A percentile compares a stretch with the other conserved stretches of the same genome.
Evolutionary conservation across 2,888 invertebrate genomes (phyloP).

Genomic region (Ethmia dodecea): DNA sequence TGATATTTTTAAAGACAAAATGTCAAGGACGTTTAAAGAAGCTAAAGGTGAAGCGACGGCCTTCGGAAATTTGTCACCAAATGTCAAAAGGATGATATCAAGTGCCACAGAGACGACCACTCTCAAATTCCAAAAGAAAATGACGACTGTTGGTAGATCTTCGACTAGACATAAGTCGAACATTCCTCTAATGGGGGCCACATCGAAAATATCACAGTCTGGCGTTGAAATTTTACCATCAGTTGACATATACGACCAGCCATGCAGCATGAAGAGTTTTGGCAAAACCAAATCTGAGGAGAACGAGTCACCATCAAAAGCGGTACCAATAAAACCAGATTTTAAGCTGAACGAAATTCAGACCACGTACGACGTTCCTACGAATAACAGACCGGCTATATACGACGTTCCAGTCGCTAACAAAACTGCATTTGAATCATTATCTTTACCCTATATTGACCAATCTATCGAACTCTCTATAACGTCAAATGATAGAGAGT

Average conservation of each 20-base stretch:
- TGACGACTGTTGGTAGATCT: slow-evolving; percentile 41
- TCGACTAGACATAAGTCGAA: slow-evolving; percentile 60
- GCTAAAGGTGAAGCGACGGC: slow-evolving; percentile 45
- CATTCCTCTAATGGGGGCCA: slow-evolving; percentile 69
- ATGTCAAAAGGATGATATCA: slow-evolving; percentile 79
- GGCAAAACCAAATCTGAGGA: slow-evolving; percentile 37
- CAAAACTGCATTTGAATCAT: slow-evolving; percentile 65
- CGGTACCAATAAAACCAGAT: slow-evolving; percentile 41
- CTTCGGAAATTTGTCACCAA: slow-evolving; percentile 78
- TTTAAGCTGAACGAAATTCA: slow-evolving; percentile 53
- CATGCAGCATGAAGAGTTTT: slow-evolving; percentile 38
- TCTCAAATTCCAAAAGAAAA: slow-evolving; percentile 63
- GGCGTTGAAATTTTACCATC: slow-evolving; percentile 65
- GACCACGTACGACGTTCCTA: slow-evolving; percentile 65
- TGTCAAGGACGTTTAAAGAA: slow-evolving; percentile 57
- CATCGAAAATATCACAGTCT: slow-evolving; percentile 71
- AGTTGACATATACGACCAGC: slow-evolving; percentile 68
- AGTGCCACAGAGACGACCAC: slow-evolving; percentile 67
- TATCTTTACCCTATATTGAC: slow-evolving; percentile 67
- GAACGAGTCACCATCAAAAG: slow-evolving; percentile 32
- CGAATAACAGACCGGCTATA: slow-evolving; percentile 62
- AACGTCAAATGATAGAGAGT: slow-evolving; percentile 69
- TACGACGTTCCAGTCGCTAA: slow-evolving; percentile 59
- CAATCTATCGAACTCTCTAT: slow-evolving; percentile 70
- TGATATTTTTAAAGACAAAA: slow-evolving; percentile 46